Evolutionary conservation across 2,888 invertebrate species (phyloP).

Genomic region (Beris chalybata): DNA sequence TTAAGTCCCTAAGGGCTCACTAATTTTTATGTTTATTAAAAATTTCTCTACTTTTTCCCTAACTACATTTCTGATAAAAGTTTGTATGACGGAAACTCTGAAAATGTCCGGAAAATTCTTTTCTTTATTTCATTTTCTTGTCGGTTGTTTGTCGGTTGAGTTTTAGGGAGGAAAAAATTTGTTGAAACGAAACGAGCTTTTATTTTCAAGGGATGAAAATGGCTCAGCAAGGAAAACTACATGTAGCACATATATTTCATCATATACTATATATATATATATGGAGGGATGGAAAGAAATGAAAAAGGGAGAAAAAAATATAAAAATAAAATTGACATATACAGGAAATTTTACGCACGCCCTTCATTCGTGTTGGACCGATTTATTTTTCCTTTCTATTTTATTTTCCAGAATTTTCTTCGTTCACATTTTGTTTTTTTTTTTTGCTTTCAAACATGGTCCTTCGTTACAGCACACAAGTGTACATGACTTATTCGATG

Average conservation of each 20-base stretch:
- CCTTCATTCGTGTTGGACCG: slow-evolving; percentile 1
- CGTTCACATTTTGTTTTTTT: too few species aligned
- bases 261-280: too few species aligned
- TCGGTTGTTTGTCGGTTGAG: neutral
- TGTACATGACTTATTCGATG: slow-evolving; percentile 7
- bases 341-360: slow-evolving; percentile 35
- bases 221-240: slow-evolving; percentile 6
- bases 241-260: slow-evolving; percentile 13
- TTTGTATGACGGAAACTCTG: neutral
- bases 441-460: too few species aligned
- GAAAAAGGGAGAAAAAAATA: slow-evolving; percentile 17
- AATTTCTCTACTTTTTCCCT: neutral
- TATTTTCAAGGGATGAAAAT: neutral
- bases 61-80: neutral
- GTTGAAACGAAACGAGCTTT: too few species aligned
- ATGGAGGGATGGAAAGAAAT: slow-evolving; percentile 6
- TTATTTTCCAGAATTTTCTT: neutral
- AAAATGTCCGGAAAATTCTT: neutral
- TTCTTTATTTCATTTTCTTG: neutral
- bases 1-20: too few species aligned
- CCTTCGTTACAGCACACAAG: too few species aligned
- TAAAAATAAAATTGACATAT: slow-evolving; percentile 34
- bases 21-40: neutral
- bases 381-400: slow-evolving; percentile 1
- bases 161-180: too few species aligned